Evolutionary conservation across 2,888 invertebrate species (phyloP), one percentile per base, ranked within the genome.

Genomic region (Anoplius nigerrimus): DNA sequence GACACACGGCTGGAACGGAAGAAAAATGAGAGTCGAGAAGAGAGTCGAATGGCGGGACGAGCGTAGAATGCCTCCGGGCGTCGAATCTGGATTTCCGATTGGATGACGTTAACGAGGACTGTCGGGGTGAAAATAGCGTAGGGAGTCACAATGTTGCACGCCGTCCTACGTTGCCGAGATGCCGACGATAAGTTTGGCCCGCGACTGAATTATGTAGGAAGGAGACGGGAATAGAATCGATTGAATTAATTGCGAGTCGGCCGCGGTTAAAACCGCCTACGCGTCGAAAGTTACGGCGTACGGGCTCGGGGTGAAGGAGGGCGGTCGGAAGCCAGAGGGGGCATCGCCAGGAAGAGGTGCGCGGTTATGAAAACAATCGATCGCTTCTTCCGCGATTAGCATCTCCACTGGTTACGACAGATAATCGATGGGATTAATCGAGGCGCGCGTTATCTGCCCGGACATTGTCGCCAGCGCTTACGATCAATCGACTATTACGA

Each of bases 371-470:
- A 67, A 69, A 68, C 64, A 73, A 66, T 67, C 67, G 77, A 64
- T 65, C 56, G 66, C 8, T 2, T 13, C 11, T 34, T 13, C 34
- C 4, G 34, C 70, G 79, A 82, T 83, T 79, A 77, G 70, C 71
- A 82, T 80, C 77, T 76, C 62, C 70, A 75, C 75, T 70, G 69
- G 71, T 58, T 69, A 24, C 74, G 74, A 81, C 81, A 81, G 79
- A 81, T 82, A 78, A 84, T 81, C 78, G 66, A 34, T 63, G 66
- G 74, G 77, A 81, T 80, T 84, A 84, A 80, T 70, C 75, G 34
- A 69, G 66, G 74, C 75, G 60, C 66, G 61, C 71, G 76, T 79
- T 84, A 83, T 84, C 81, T 66, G 72, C 24, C 71, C 74, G 77
- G 68, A 75, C 74, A 63, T 69, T 76, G 74, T 77, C 79, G 75